A percentile compares a stretch with the other conserved stretches of the same genome.
Evolutionary conservation across 2,888 invertebrate genomes (phyloP).

Genomic region (Eilema griseolum): DNA sequence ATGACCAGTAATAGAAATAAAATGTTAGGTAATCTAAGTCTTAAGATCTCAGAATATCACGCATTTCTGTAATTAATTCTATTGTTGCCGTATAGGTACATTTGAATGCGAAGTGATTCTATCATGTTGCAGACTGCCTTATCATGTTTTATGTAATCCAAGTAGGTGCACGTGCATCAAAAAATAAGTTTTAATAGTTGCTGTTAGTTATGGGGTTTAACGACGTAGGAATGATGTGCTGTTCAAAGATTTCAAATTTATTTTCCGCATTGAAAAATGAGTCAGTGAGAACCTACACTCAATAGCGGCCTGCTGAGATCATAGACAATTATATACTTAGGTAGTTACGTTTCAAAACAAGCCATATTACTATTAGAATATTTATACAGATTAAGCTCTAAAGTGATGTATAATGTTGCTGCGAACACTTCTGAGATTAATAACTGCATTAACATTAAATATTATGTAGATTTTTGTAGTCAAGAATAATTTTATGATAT

Average conservation of each 20-base stretch:
- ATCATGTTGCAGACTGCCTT: slow-evolving; percentile 6
- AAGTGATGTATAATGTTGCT: slow-evolving; percentile 19
- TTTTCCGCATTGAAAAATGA: slow-evolving; percentile 58
- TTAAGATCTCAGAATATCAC: slow-evolving; percentile 8
- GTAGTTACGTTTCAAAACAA: slow-evolving; percentile 53
- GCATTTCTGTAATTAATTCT: slow-evolving; percentile 21
- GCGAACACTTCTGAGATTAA: slow-evolving; percentile 9
- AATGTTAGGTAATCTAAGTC: background rate
- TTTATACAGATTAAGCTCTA: slow-evolving; percentile 40
- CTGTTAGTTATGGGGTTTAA: slow-evolving; percentile 21
- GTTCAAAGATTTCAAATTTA: slow-evolving; percentile 35
- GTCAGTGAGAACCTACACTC: slow-evolving; percentile 59
- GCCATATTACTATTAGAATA: slow-evolving; percentile 42
- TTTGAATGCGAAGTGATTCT: slow-evolving; percentile 22
- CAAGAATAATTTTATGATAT: background rate
- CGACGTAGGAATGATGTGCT: slow-evolving; percentile 21
- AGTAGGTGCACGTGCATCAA: slow-evolving; percentile 16
- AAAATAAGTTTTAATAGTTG: slow-evolving; percentile 16
- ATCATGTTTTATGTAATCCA: slow-evolving; percentile 22
- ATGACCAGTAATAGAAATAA: slow-evolving; percentile 12
- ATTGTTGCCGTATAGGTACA: slow-evolving; percentile 17
- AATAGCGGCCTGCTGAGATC: slow-evolving; percentile 76
- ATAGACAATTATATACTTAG: slow-evolving; percentile 62
- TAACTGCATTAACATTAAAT: slow-evolving; percentile 2
- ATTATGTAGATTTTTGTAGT: background rate